Evolutionary conservation across 1,140 invertebrate species (phyloP), one percentile per base, ranked within the genome.

Genomic region (Drosophila bocqueti): DNA sequence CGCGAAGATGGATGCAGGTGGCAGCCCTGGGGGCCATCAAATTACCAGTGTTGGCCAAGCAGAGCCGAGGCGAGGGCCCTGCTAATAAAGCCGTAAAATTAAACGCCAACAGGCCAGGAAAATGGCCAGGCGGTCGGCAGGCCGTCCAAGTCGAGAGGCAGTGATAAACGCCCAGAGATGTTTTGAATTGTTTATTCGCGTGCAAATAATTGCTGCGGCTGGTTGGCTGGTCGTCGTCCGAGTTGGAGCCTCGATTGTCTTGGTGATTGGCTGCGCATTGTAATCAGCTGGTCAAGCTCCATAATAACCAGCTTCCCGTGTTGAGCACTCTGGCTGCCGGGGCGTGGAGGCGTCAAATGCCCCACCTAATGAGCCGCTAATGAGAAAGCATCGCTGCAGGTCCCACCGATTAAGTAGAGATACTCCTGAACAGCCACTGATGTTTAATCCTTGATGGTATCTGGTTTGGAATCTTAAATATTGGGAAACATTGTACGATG

Each of bases 11-110:
- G 40, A 49, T 50, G 75, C 75, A 77, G 74, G 74, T 68, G 75
- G 47, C 40, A 57, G 76, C 76, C 82, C 83, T 87, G 66, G 83
- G 82, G 84, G 83, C 80, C 80, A 49, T 79, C 83, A 86, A 87
- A 86, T 87, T 86, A 87, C 84, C 80, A 63, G 57, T 38, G 43
- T 36, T 38, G 50, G 63, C 21, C 72, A 29, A 43, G 46, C 43
- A 18, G 45, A 38, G 38, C 26, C 40, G 40, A 55, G 36, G 18
- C 68, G 46, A 61, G 76, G 79, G 46, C 81, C 60, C 67, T 69
- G 69, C 67, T 89, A 89, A 89, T 89, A 90, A 89, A 89, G 85
- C 85, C 85, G 85, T 89, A 89, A 89, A 89, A 90, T 90, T 89
- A 90, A 89, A 89, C 79, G 81, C 74, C 81, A 76, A 78, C 76